Base-by-base conservation (phyloP, 2,888 invertebrate genomes). In the Lasioglossum leucozonium region DNA sequence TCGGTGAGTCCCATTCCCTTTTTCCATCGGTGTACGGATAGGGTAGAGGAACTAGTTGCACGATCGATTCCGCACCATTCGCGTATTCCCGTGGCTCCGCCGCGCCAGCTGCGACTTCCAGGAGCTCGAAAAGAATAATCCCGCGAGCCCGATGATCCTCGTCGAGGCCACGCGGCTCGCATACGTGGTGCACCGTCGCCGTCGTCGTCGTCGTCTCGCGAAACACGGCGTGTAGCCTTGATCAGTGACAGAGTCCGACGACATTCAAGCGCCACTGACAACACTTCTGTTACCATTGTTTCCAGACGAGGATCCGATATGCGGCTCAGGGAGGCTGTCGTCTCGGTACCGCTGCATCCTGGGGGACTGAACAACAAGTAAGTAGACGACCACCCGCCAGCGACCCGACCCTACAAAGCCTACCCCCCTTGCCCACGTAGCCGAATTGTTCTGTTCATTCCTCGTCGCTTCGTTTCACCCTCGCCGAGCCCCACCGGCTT, bases 331-430 rank as follows among this genome's bases (percentile, higher is more conserved):
- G 93, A 94, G 89, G 90, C 93, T 81, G 90, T 93, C 87, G 89
- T 93, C 88, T 89, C 92, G 89, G 86, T 90, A 79, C 91, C 92
- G 85, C 88, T 92, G 90, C 93, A 93, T 87, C 90, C 93, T 86
- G 92, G 90, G 81, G 93, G 93, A 88, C 87, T 94, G 87, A 94
- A 94, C 89, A 94, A 94, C 90, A 94, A 94, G 94, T 94, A 88
- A 93, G 93, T 91, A 79, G 37, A 47, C 37, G 16, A 34, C 10
- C 13, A 44, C 8, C 11, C n/a, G 3, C 13, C 18, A 51, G 18
- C n/a, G 10, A 47, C 51, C 79, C 47, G n/a, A 55, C n/a, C 55
- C n/a, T 11, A 55, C 55, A n/a, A n/a, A 11, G 51, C n/a, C 51
- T 51, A n/a, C 55, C n/a, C n/a, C 11, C n/a, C n/a, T 8, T 58